Base-by-base conservation (phyloP, 2,113 vertebrate genomes). In the Orcinus orca region DNA sequence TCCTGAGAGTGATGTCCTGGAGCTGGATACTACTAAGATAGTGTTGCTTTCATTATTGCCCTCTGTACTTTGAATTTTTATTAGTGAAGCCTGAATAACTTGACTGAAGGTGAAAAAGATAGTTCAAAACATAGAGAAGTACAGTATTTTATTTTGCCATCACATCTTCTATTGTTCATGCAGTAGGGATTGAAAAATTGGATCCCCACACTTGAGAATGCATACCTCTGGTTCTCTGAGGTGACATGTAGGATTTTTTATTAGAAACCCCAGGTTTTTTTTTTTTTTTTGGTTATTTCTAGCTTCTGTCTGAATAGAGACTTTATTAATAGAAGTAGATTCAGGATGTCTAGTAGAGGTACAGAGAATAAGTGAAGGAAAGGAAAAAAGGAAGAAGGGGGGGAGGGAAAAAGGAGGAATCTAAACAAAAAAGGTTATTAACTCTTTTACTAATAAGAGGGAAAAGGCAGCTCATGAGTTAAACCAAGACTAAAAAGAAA, bases 31-130 rank as follows among this genome's bases (percentile, higher is more conserved):
- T 38, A 62, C 60, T 36, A 70, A 36, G 76, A 95, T 79, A 55
- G 63, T 63, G n/a, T 7, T 80, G 41, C 67, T 97, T 94, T 98
- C 4, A 5, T 98, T 94, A 94, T 33, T 92, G 14, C 80, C 88
- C 89, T 83, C 86, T 97, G 4, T 93, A 50, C 25, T 97, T 96
- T 93, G 97, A 97, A 97, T 97, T 97, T 96, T 67, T 18, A 8
- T 38, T 97, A 96, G 97, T 85, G 84, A 97, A 94, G 62, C 53
- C 31, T 97, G 7, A 96, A 81, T 33, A 80, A 44, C 73, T 73
- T 60, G 70, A 79, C 58, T 86, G 60, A 93, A 97, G 95, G 62
- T 89, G 25, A 58, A 95, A 68, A 83, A 60, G 9, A 20, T 74
- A 87, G 77, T 70, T 90, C 44, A 92, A 94, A 90, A 58, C 71